Base-by-base conservation (phyloP, 1,140 invertebrate species). In the Cyclargus thomasi region DNA sequence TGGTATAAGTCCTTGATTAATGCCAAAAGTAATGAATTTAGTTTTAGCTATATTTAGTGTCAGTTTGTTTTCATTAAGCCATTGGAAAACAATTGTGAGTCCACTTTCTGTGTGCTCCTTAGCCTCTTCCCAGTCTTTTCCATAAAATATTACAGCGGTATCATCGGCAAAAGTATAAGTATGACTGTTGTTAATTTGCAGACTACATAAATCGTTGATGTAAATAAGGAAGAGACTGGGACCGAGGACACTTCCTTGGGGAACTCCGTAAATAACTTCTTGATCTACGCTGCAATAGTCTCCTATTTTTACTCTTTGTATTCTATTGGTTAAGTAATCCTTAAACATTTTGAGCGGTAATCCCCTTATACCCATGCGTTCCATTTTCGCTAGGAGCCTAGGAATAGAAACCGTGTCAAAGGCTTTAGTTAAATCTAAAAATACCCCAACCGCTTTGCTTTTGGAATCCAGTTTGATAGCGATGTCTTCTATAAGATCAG, bases 171-270 rank as follows among this genome's bases (percentile, higher is more conserved):
- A 74, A 39, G 65, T 55, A 21, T 69, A 36, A 0, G 66, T 65
- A 35, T 39, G 62, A 8, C 62, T 62, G 10, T 65, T 55, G 0
- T 62, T 10, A 16, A 74, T 8, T 53, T 39, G 16, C 29, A 69
- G 11, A 7, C 66, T 36, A 36, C 70, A 75, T 4, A 76, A 65
- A 47, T 78, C 73, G 57, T 78, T 75, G 16, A 78, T 75, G 65
- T 69, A 78, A 7, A 77, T 53, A 1, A 77, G 64, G 59, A 77
- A 77, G 16, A 75, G 68, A n/a, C 64, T 68, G 3, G 77, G 77
- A 8, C 70, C 70, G n/a, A 78, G 67, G 0, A 74, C 57, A 64
- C 73, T 74, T 0, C 71, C 73, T 21, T 75, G 73, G 3, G 73
- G 71, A 14, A 75, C 70, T 22, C 70, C 66, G 53, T 47, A 72